phyloP scores from a whole-genome alignment of 2,888 invertebrate genomes.

The Pollenia griseotomentosa region DNA sequence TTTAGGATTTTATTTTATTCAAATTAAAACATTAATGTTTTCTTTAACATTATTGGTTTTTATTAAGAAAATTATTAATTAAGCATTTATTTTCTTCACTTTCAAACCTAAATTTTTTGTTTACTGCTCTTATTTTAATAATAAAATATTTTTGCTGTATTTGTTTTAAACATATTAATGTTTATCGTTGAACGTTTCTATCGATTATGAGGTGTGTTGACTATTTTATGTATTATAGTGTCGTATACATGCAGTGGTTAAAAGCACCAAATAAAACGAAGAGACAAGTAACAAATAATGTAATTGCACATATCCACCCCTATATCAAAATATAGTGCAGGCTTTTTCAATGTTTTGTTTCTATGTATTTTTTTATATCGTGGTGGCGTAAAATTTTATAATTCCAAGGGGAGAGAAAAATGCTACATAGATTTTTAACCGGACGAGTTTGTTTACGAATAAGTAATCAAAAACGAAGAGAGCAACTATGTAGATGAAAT shows the following conservation, averaged over 20 bases:
- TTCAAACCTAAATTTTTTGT: neutral
- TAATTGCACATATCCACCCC: slow-evolving; percentile 64
- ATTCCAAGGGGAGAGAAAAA: neutral
- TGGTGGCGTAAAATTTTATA: slow-evolving; percentile 21
- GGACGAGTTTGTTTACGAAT: slow-evolving; percentile 47
- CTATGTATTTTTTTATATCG: slow-evolving; percentile 1
- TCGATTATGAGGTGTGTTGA: slow-evolving; percentile 71
- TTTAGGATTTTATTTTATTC: too few species aligned
- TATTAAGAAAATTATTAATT: neutral
- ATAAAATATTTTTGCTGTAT: slow-evolving; percentile 34
- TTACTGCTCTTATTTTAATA: slow-evolving; percentile 5
- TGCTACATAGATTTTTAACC: neutral
- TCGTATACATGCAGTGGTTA: slow-evolving; percentile 9
- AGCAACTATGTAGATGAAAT: neutral
- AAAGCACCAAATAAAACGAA: slow-evolving; percentile 33
- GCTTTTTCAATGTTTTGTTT: slow-evolving; percentile 31
- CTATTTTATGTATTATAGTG: slow-evolving; percentile 70
- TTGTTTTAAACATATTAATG: slow-evolving; percentile 38
- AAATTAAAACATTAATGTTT: neutral
- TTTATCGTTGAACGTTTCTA: slow-evolving; percentile 54
- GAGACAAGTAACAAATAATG: slow-evolving; percentile 26
- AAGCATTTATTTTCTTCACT: too few species aligned
- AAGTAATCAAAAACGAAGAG: slow-evolving; percentile 39
- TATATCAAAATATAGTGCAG: slow-evolving; percentile 33
- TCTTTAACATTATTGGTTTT: slow-evolving; percentile 10